phyloP scores from a whole-genome alignment of 2,888 invertebrate genomes.

The Aphrophora alni region DNA sequence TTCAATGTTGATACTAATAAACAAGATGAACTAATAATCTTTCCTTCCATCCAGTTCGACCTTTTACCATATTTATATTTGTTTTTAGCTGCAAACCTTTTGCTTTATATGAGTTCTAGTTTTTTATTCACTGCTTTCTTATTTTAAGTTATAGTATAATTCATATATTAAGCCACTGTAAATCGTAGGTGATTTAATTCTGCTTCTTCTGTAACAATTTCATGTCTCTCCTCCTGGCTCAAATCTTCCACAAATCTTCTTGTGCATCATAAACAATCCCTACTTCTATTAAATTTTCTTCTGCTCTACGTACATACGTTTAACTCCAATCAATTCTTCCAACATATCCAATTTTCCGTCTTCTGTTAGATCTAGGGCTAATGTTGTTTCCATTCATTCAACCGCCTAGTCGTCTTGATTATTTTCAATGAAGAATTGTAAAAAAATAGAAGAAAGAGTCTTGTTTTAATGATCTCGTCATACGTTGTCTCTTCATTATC shows the following conservation, averaged over 20 bases:
- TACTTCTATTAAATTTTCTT: background rate
- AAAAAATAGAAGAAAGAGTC: too few species aligned
- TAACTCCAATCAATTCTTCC: too few species aligned
- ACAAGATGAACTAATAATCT: background rate
- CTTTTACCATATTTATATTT: background rate
- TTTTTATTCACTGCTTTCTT: background rate
- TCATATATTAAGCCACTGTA: background rate
- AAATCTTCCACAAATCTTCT: background rate
- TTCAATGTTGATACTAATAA: too few species aligned
- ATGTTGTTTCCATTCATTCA: too few species aligned
- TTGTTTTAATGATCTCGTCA: too few species aligned
- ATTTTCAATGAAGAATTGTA: too few species aligned
- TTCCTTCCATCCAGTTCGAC: slow-evolving; percentile 6
- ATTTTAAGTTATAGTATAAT: background rate
- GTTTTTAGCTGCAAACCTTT: background rate
- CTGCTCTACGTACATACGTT: too few species aligned
- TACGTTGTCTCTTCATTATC: too few species aligned
- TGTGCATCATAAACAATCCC: background rate
- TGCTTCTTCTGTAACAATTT: background rate
- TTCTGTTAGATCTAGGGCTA: too few species aligned
- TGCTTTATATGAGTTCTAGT: background rate
- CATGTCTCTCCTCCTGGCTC: background rate
- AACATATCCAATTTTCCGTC: too few species aligned
- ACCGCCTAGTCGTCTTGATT: too few species aligned
- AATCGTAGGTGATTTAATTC: too few species aligned